Conservation (phyloP, 2,797 vertebrate genomes). For the Falco concolor region DNA sequence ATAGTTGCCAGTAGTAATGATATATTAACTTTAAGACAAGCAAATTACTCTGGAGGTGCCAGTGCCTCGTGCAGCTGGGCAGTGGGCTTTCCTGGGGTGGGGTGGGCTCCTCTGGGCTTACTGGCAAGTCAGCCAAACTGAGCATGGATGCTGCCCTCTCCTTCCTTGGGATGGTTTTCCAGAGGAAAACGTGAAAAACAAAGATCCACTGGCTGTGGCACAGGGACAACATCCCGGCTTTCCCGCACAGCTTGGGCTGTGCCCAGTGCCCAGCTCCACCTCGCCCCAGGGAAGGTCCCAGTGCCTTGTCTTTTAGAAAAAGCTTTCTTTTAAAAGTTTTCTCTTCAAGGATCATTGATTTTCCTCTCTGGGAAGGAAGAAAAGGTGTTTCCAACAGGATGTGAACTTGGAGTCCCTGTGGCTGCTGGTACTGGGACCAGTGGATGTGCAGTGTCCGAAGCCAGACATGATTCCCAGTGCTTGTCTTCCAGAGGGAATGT, state of each 20-base stretch:
- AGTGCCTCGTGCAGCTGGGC: rapidly evolving
- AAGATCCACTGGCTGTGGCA: neutral
- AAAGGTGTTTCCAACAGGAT: neutral
- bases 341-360: neutral
- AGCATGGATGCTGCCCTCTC: neutral
- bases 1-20: neutral
- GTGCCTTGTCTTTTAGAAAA: neutral
- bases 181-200: neutral
- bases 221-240: neutral
- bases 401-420: neutral
- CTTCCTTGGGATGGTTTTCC: neutral
- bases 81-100: neutral
- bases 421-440: rapidly evolving
- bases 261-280: neutral
- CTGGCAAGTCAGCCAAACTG: neutral
- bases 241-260: rapidly evolving
- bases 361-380: neutral
- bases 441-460: neutral
- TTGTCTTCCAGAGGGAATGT: neutral
- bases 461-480: rapidly evolving
- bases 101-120: neutral
- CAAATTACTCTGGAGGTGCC: neutral
- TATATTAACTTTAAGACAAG: neutral
- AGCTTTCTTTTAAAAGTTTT: neutral
- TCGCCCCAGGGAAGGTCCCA: neutral